Evolutionary conservation across 2,888 invertebrate genomes (phyloP).

Genomic region (Orchestes rusci): DNA sequence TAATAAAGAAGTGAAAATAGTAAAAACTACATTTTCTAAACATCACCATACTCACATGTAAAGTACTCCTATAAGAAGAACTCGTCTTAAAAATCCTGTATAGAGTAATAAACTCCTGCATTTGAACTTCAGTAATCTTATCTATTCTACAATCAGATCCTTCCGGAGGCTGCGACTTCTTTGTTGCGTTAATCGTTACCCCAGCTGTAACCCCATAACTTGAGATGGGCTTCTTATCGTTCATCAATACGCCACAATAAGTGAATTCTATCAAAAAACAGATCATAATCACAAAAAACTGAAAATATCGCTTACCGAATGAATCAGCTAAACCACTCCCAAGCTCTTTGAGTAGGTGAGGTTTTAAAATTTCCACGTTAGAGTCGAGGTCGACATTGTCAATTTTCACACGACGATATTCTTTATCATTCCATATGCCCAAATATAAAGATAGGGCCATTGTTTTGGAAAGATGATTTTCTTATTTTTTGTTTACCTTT

Average conservation of each 20-base stretch:
- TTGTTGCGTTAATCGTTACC: constrained; percentile 51
- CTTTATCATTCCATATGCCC: constrained; percentile 47
- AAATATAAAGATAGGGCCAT: constrained; percentile 36
- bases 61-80: constrained; percentile 58
- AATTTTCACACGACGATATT: constrained; percentile 50
- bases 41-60: constrained; percentile 48
- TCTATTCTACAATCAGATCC: constrained; percentile 37
- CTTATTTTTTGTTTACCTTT: background rate
- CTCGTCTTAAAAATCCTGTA: constrained; percentile 54
- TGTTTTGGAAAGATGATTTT: background rate
- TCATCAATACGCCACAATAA: constrained; percentile 64
- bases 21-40: background rate
- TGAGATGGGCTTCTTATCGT: constrained; percentile 53
- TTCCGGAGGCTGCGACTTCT: constrained; percentile 42
- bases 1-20: no score
- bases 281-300: background rate
- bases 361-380: constrained; percentile 53
- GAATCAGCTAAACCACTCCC: constrained; percentile 9
- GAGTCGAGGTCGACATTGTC: constrained; percentile 55
- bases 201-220: constrained; percentile 56
- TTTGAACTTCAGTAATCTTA: constrained; percentile 52
- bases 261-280: constrained; percentile 50
- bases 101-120: constrained; percentile 55
- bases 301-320: constrained; percentile 11
- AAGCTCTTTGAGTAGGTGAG: constrained; percentile 18